phyloP scores from a whole-genome alignment of 92 coral and sea anemone genomes.

The Siderastrea radians region DNA sequence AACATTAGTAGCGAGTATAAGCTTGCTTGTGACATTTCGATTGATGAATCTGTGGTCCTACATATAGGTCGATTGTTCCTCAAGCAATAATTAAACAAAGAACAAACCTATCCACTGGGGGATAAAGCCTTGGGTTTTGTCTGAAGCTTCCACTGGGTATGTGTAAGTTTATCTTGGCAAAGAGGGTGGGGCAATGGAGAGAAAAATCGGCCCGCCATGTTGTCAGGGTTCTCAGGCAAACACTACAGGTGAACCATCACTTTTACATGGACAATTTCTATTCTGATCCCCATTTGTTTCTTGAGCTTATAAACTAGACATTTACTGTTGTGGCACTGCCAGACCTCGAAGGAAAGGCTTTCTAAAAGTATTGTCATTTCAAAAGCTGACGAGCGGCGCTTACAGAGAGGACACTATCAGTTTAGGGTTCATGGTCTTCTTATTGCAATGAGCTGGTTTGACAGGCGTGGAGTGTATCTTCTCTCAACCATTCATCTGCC shows the following conservation, averaged over 20 bases:
- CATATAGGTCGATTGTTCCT: slow-evolving; percentile 46
- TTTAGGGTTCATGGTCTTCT: slow-evolving; percentile 27
- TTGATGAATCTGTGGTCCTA: slow-evolving; percentile 55
- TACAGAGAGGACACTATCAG: slow-evolving; percentile 29
- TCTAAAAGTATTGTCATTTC: slow-evolving; percentile 41
- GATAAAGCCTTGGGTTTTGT: slow-evolving; percentile 43
- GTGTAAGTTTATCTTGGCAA: slow-evolving; percentile 60
- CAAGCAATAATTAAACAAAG: slow-evolving; percentile 43
- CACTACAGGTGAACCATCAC: slow-evolving; percentile 11
- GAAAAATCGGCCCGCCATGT: background rate
- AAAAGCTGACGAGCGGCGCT: slow-evolving; percentile 19
- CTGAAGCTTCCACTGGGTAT: slow-evolving; percentile 57
- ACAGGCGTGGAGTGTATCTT: slow-evolving; percentile 36
- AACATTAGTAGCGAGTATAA: background rate
- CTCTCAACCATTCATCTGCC: slow-evolving; percentile 65
- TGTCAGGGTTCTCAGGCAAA: background rate
- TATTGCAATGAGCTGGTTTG: slow-evolving; percentile 52
- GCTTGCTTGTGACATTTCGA: slow-evolving; percentile 44
- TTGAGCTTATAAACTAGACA: slow-evolving; percentile 35
- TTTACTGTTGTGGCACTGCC: slow-evolving; percentile 54
- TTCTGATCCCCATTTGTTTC: slow-evolving; percentile 48
- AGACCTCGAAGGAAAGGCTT: slow-evolving; percentile 55
- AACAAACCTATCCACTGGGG: slow-evolving; percentile 58
- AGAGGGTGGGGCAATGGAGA: background rate
- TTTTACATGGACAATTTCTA: slow-evolving; percentile 59